phyloP scores from a whole-genome alignment of 2,797 vertebrate species.

The Coendou prehensilis region DNA sequence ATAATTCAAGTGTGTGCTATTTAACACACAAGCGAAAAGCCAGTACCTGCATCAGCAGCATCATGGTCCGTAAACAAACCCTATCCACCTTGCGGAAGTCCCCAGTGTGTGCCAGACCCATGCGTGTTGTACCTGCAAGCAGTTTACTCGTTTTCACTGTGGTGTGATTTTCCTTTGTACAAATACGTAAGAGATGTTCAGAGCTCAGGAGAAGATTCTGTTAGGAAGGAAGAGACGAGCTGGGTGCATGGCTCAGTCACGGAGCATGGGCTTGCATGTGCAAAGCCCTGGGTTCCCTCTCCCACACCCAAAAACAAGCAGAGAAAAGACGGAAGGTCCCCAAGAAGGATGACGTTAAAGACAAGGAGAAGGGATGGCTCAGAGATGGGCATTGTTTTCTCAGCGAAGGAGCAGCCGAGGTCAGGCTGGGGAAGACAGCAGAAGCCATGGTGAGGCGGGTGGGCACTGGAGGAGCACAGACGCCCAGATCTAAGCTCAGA shows the following conservation, averaged over 20 bases:
- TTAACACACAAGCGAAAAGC: neutral
- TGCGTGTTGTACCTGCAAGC: rapidly evolving
- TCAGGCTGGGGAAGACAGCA: neutral
- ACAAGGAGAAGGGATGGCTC: no score
- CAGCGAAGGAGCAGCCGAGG: neutral
- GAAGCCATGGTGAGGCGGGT: neutral
- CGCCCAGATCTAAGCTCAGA: neutral
- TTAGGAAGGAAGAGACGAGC: neutral
- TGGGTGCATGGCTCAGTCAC: neutral
- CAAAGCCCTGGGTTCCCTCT: neutral
- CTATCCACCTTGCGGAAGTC: no score
- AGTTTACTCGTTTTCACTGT: neutral
- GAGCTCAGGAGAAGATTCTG: neutral
- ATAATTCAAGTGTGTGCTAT: neutral
- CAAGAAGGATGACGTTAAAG: neutral
- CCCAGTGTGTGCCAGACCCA: neutral
- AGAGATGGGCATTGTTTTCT: neutral
- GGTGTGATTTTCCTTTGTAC: neutral
- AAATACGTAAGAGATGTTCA: neutral
- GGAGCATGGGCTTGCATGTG: neutral
- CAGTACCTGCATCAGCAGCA: neutral
- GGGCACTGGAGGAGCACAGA: neutral
- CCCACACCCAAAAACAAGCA: neutral
- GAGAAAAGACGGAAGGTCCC: neutral
- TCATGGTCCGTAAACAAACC: neutral